Evolutionary conservation across 1,140 invertebrate species (phyloP).

Genomic region (Drosophila willistoni): DNA sequence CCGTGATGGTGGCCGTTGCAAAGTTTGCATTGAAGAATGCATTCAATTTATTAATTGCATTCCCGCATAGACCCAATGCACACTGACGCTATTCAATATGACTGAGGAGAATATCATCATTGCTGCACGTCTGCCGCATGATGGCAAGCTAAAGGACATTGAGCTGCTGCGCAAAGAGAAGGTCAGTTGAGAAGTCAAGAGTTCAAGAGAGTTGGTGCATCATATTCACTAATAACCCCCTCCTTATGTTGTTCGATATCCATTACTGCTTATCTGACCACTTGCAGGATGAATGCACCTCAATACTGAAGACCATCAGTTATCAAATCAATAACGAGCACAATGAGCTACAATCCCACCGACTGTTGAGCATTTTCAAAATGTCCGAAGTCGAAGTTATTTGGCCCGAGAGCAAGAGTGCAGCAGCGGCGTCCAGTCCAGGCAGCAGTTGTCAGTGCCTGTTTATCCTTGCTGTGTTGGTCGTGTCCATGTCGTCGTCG

Average conservation of each 20-base stretch:
- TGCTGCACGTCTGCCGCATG: constrained; percentile 89
- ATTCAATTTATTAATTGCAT: constrained; percentile 60
- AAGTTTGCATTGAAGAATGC: constrained; percentile 1
- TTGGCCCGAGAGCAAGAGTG: constrained; percentile 82
- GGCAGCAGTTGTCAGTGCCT: constrained; percentile 37
- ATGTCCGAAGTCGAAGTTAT: constrained; percentile 94
- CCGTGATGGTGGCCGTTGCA: not conserved
- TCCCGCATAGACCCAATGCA: constrained; percentile 89
- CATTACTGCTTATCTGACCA: constrained; percentile 47
- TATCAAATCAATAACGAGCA: constrained; percentile 92
- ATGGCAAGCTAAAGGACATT: constrained; percentile 85
- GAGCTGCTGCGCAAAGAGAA: constrained; percentile 88
- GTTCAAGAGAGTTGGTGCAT: constrained; percentile 26
- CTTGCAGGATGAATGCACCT: constrained; percentile 92
- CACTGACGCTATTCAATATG: constrained; percentile 91
- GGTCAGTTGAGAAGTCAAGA: constrained; percentile 83
- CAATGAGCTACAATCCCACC: constrained; percentile 92
- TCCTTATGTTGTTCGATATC: constrained; percentile 4
- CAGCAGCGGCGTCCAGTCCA: constrained; percentile 24
- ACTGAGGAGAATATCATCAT: constrained; percentile 94
- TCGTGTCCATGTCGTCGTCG: constrained; percentile 45
- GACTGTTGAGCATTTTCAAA: constrained; percentile 94
- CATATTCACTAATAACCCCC: constrained; percentile 35
- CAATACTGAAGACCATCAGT: constrained; percentile 90
- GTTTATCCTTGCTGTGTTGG: constrained; percentile 40